phyloP scores from a whole-genome alignment of 2,888 invertebrate genomes.

The Melieria picta region DNA sequence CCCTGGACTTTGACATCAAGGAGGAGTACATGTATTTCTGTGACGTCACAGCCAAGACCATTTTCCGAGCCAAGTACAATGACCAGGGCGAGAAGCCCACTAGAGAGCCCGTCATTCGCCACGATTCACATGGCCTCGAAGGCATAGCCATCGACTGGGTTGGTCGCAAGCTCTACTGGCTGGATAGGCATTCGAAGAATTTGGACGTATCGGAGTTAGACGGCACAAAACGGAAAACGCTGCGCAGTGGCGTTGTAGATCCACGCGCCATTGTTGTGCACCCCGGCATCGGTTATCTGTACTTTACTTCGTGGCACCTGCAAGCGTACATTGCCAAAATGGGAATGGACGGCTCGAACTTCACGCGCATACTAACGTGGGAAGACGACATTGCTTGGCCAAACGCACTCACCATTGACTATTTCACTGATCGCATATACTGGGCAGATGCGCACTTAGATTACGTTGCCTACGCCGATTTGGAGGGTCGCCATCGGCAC shows the following conservation, averaged over 20 bases:
- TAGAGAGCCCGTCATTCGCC: slow-evolving; percentile 86
- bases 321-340: slow-evolving; percentile 96
- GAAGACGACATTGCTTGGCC: slow-evolving; percentile 98
- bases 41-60: slow-evolving; percentile 95
- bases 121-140: slow-evolving; percentile 96
- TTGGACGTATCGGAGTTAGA: slow-evolving; percentile 94
- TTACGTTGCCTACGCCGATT: slow-evolving; percentile 93
- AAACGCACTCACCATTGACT: slow-evolving; percentile 96
- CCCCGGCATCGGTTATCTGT: slow-evolving; percentile 92
- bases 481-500: slow-evolving; percentile 89
- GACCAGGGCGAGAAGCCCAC: slow-evolving; percentile 69
- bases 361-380: slow-evolving; percentile 88
- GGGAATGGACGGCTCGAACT: slow-evolving; percentile 96
- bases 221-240: slow-evolving; percentile 88
- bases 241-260: slow-evolving; percentile 89
- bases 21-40: slow-evolving; percentile 93
- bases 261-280: slow-evolving; percentile 95
- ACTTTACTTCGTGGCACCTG: slow-evolving; percentile 96
- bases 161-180: slow-evolving; percentile 94
- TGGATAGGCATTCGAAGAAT: slow-evolving; percentile 94
- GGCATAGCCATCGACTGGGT: slow-evolving; percentile 98
- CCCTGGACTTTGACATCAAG: slow-evolving; percentile 90
- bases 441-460: slow-evolving; percentile 99
- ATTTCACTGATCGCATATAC: slow-evolving; percentile 93
- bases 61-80: slow-evolving; percentile 77